Percentiles rank a stretch among this genome's conserved stretches.
These are phyloP conservation scores for Glaucomys volans DNA, from an alignment of 2,113 vertebrate species.

Conservation along the genomic window DNA sequence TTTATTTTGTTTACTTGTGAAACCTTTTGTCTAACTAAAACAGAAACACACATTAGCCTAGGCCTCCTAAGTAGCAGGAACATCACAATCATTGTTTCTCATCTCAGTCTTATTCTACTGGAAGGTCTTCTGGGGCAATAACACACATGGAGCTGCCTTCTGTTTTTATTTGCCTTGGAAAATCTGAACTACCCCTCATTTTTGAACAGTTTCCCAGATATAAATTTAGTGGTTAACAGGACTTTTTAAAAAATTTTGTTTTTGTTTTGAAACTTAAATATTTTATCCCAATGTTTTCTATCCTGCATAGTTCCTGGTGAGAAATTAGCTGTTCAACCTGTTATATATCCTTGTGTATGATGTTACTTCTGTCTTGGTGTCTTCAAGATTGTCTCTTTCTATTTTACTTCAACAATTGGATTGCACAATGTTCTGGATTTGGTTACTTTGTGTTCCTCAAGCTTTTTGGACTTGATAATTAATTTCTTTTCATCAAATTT, in stretches of 20 bases:
- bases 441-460: not conserved
- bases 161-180: not conserved
- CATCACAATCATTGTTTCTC: not conserved
- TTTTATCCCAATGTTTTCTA: not conserved
- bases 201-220: not conserved
- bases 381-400: not conserved
- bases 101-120: not conserved
- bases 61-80: not conserved
- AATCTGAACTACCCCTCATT: not conserved
- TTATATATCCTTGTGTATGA: not conserved
- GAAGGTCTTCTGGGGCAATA: not conserved
- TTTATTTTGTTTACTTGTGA: not conserved
- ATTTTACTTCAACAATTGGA: not conserved
- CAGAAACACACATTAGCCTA: not conserved
- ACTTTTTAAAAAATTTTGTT: not conserved
- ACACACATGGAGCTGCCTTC: no score
- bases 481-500: not conserved
- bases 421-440: not conserved
- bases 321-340: not conserved
- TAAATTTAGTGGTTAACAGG: not conserved
- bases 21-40: no score
- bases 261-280: not conserved
- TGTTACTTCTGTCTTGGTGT: not conserved
- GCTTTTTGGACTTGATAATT: not conserved
- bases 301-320: not conserved